A percentile compares a stretch with the other conserved stretches of the same genome.
Evolutionary conservation across 2,797 vertebrate genomes (phyloP).

Genomic region (Furcifer pardalis): DNA sequence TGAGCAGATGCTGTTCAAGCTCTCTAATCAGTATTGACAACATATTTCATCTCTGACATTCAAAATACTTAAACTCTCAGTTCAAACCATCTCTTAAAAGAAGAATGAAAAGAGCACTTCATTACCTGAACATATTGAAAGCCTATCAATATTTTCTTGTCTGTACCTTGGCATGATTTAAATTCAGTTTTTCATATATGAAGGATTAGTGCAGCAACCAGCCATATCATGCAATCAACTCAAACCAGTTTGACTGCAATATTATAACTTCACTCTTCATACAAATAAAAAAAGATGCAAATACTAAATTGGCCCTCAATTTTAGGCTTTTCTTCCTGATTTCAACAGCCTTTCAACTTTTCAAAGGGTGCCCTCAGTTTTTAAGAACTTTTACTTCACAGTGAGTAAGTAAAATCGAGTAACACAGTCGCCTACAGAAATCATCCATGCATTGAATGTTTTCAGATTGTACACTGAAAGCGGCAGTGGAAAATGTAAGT

Average conservation of each 20-base stretch:
- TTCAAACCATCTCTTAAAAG: constrained; percentile 30
- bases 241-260: constrained; percentile 50
- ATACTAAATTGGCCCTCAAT: constrained; percentile 54
- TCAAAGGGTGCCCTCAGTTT: constrained; percentile 37
- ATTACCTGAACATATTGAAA: constrained; percentile 15
- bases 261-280: constrained; percentile 51
- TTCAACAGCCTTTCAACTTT: constrained; percentile 43
- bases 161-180: constrained; percentile 37
- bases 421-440: constrained; percentile 33
- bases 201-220: constrained; percentile 53
- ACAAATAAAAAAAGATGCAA: constrained; percentile 38
- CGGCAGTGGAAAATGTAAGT: constrained; percentile 19
- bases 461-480: constrained; percentile 51
- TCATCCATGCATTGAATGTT: constrained; percentile 38
- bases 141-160: background rate
- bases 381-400: constrained; percentile 62
- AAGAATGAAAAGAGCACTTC: background rate
- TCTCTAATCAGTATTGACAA: constrained; percentile 39
- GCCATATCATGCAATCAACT: constrained; percentile 30
- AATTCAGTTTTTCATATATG: constrained; percentile 52
- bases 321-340: constrained; percentile 53
- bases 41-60: constrained; percentile 39
- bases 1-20: constrained; percentile 43
- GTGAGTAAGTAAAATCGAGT: constrained; percentile 42
- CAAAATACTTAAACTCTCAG: constrained; percentile 14